Evolutionary conservation across 2,797 vertebrate genomes (phyloP).

Genomic region (Galago senegalensis): DNA sequence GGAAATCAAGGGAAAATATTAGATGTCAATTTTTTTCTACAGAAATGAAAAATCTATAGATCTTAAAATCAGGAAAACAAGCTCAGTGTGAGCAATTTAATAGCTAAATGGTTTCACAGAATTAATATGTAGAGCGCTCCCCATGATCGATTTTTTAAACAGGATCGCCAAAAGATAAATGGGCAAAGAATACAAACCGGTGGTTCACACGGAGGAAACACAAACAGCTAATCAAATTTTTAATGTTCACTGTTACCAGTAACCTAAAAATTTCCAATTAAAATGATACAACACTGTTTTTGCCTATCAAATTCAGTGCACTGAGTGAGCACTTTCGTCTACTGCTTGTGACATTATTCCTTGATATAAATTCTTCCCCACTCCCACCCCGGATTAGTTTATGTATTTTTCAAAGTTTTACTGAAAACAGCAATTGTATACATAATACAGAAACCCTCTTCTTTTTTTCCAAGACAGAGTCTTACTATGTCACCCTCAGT

Average conservation of each 20-base stretch:
- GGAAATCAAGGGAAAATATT: background rate
- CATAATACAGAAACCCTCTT: background rate
- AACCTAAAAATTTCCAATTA: background rate
- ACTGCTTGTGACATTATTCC: too few relatives aligned
- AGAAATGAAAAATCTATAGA: background rate
- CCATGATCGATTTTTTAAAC: background rate
- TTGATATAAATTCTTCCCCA: background rate
- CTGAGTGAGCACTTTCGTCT: background rate
- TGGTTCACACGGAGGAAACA: background rate
- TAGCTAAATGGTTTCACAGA: background rate
- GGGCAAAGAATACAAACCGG: background rate
- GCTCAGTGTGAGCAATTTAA: background rate
- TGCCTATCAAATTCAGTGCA: background rate
- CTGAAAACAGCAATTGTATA: background rate
- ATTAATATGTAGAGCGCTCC: background rate
- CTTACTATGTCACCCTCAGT: too few relatives aligned
- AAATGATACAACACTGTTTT: background rate
- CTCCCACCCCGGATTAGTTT: background rate
- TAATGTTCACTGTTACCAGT: background rate
- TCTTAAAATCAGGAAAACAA: background rate
- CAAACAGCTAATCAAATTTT: background rate
- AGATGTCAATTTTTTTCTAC: background rate
- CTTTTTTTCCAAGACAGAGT: too few relatives aligned
- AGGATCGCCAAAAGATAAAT: background rate
- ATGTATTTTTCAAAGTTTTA: conserved; percentile 17